Percentiles rank a stretch among this genome's conserved stretches.
These are phyloP conservation scores for Avahi laniger DNA, from an alignment of 2,797 vertebrate species.

Conservation along the genomic window DNA sequence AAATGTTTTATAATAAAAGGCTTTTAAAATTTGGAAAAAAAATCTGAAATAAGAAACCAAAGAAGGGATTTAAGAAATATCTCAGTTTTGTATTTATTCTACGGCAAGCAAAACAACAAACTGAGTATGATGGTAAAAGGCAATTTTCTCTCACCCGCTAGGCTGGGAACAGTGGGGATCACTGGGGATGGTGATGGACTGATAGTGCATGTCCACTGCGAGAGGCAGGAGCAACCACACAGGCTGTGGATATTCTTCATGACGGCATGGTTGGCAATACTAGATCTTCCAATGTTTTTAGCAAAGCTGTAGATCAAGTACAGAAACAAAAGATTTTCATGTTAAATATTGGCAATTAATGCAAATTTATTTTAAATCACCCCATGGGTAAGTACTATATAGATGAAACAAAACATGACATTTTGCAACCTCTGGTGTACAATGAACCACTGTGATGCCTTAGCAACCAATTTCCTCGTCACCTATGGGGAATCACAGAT, in stretches of 20 bases:
- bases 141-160: background rate
- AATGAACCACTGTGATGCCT: background rate
- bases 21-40: background rate
- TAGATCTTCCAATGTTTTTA: background rate
- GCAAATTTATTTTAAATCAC: background rate
- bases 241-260: background rate
- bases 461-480: background rate
- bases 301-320: background rate
- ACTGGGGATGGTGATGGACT: background rate
- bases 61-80: background rate
- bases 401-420: background rate
- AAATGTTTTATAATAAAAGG: background rate
- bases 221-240: background rate
- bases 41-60: background rate
- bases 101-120: background rate
- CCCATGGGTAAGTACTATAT: background rate
- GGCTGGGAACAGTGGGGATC: no score
- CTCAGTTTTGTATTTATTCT: constrained; percentile 11
- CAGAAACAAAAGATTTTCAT: background rate
- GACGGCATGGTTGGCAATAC: background rate
- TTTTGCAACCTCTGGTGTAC: background rate
- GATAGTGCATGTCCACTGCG: no score
- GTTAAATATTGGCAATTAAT: background rate
- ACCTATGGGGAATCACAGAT: background rate
- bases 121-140: background rate